phyloP scores from a whole-genome alignment of 1,140 invertebrate species.

The Grapholita molesta region DNA sequence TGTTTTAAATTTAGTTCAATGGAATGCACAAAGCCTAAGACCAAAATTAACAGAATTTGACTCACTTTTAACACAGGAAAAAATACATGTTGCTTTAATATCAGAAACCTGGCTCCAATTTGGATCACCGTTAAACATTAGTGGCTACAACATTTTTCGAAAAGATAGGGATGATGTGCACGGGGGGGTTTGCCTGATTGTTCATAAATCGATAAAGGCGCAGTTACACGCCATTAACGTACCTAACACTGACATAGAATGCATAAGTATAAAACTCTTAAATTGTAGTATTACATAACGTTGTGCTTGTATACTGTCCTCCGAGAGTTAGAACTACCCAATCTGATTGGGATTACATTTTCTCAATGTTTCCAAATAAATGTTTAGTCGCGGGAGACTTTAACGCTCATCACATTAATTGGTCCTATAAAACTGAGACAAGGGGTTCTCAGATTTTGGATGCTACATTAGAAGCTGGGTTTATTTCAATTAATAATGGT shows the following conservation, averaged over 20 bases:
- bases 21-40: slow-evolving; percentile 2
- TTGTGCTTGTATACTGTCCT: slow-evolving; percentile 24
- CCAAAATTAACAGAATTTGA: neutral
- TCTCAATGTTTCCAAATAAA: slow-evolving; percentile 5
- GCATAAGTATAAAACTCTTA: slow-evolving; percentile 12
- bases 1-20: neutral
- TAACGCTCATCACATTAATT: slow-evolving; percentile 27
- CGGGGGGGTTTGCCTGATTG: neutral
- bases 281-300: slow-evolving; percentile 21
- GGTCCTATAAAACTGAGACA: slow-evolving; percentile 22
- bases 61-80: slow-evolving; percentile 11
- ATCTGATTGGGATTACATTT: slow-evolving; percentile 25
- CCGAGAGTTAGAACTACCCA: slow-evolving; percentile 8
- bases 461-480: slow-evolving; percentile 21
- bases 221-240: neutral
- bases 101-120: slow-evolving; percentile 11
- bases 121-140: neutral
- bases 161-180: neutral
- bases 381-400: slow-evolving; percentile 23
- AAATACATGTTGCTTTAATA: slow-evolving; percentile 13
- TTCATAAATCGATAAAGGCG: neutral
- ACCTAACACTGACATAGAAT: slow-evolving; percentile 20
- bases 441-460: slow-evolving; percentile 20
- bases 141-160: slow-evolving; percentile 8
- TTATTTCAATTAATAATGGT: slow-evolving; percentile 27